A percentile compares a stretch with the other conserved stretches of the same genome.
These are phyloP conservation scores for Ammodytes marinus DNA, from an alignment of 2,113 vertebrate genomes.

Conservation along the genomic window DNA sequence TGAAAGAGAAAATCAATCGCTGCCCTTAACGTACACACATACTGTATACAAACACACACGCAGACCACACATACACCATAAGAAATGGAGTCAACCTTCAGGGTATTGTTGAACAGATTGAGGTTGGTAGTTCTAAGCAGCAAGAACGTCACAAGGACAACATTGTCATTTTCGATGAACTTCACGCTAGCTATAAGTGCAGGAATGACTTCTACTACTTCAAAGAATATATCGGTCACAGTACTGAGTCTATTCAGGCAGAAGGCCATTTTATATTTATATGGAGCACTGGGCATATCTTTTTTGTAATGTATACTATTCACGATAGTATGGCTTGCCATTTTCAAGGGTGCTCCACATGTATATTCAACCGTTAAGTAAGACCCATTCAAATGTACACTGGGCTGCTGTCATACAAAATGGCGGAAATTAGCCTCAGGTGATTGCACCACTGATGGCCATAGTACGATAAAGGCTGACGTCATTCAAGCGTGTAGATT, in stretches of 20 bases:
- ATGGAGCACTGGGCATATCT: neutral
- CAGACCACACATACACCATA: constrained; percentile 9
- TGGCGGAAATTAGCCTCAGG: constrained; percentile 59
- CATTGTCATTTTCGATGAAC: constrained; percentile 18
- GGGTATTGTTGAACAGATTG: constrained; percentile 30
- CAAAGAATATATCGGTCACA: neutral
- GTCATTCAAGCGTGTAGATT: constrained; percentile 52
- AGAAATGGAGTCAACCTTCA: constrained; percentile 56
- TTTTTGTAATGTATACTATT: neutral
- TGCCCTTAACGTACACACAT: constrained; percentile 26
- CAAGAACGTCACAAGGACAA: constrained; percentile 21
- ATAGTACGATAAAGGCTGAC: constrained; percentile 41
- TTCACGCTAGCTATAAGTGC: neutral
- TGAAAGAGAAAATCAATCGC: constrained; percentile 72
- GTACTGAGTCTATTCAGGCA: neutral
- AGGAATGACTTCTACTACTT: neutral
- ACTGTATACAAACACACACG: constrained; percentile 4
- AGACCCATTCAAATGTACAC: constrained; percentile 9
- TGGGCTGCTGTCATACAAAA: constrained; percentile 31
- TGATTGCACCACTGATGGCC: constrained; percentile 43
- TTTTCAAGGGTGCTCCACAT: constrained; percentile 1
- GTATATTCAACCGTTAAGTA: constrained; percentile 11
- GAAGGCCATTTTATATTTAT: neutral
- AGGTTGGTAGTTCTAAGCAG: constrained; percentile 12
- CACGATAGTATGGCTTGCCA: constrained; percentile 1